phyloP scores from a whole-genome alignment of 2,113 vertebrate species.

The Periophthalmodon schlosseri region DNA sequence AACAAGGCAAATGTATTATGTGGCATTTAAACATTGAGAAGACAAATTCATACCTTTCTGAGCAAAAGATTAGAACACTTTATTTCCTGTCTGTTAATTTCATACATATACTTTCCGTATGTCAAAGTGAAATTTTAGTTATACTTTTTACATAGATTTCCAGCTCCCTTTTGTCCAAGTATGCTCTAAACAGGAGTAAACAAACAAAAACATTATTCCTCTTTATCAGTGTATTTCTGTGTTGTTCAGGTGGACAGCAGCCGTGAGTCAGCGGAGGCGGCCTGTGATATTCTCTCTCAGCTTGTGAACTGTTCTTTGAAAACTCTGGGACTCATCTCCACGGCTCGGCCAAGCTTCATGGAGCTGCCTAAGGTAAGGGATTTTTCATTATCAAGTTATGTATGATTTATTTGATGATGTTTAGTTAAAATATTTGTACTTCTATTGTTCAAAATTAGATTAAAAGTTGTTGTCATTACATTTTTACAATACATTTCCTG shows the following conservation, averaged over 20 bases:
- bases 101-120: no score
- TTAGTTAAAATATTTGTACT: not conserved
- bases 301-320: conserved; percentile 95
- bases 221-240: not conserved
- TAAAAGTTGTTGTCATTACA: not conserved
- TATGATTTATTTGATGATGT: not conserved
- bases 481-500: no score
- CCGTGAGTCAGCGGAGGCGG: conserved; percentile 94
- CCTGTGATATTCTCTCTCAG: conserved; percentile 92
- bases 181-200: not conserved
- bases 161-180: no score
- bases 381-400: not conserved
- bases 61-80: no score
- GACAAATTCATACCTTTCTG: no score
- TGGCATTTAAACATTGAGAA: no score
- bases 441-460: not conserved
- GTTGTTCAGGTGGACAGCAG: conserved; percentile 92
- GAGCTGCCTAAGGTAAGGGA: conserved; percentile 90
- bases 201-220: not conserved
- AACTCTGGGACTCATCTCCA: conserved; percentile 94
- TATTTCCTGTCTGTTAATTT: no score
- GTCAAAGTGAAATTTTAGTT: no score
- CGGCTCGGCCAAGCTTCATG: conserved; percentile 96
- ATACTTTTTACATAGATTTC: no score
- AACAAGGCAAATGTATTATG: no score